Base-by-base conservation (phyloP, 92 coral and sea anemone species). In the Porites divaricata region DNA sequence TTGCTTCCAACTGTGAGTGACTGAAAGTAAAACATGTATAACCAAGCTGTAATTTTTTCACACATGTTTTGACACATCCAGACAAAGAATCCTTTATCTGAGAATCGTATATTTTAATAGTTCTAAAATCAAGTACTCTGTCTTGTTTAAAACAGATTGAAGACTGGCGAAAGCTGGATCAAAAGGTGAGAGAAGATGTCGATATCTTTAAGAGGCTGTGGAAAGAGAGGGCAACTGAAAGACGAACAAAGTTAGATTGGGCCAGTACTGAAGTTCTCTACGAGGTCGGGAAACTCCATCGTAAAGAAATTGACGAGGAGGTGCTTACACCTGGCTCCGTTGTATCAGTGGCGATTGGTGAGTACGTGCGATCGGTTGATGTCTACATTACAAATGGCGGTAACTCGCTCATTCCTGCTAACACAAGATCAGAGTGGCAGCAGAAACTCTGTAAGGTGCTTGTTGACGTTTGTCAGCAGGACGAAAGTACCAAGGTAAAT, bases 371-470 rank as follows among this genome's bases (percentile, higher is more conserved):
- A 49, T 78, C 83, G 48, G 73, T 64, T 22, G 49, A 15, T 45
- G 63, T 78, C 0, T 78, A 45, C 22, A 21, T 64, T 17, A 64
- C 35, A 78, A 78, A 13, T 48, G 4, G 4, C 50, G 73, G 73
- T 17, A 49, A 64, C 5, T 16, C 68, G 24, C 50, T 57, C 57
- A 76, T 26, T 54, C 81, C 57, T 16, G 53, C 54, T 26, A 58
- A 35, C 22, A 59, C 69, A 7, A 65, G 72, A 65, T 48, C 72
- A 24, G 6, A 49, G 19, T 78, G 83, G 83, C 83, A 78, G 35
- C 41, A 19, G 83, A 78, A 24, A 78, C 83, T 78, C 59, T 78
- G 71, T 28, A 45, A 78, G 73, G 83, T 78, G 22, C 83, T 78
- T 50, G 83, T 78, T 20, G 72, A 78, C 20, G 72, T 78, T 9